Conservation (phyloP, 2,797 vertebrate genomes). For the Schizothorax lantsangensis region DNA sequence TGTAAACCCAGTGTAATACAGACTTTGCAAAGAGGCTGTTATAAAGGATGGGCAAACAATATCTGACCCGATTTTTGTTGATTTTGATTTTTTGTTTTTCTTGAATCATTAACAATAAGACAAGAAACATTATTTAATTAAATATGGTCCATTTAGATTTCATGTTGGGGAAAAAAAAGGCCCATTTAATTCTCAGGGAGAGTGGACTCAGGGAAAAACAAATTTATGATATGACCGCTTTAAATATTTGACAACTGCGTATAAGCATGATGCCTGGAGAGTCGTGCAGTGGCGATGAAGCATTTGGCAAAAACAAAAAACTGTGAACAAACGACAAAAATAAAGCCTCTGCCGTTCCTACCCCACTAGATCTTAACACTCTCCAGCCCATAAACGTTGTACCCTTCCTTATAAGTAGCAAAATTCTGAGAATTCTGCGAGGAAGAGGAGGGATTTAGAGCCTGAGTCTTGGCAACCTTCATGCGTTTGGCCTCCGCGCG, state of each 20-base stretch:
- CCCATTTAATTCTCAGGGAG: background rate
- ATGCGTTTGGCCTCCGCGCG: constrained; percentile 95
- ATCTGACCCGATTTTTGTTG: background rate
- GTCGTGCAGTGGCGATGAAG: constrained; percentile 46
- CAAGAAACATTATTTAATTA: background rate
- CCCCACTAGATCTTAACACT: constrained; percentile 99
- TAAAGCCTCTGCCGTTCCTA: constrained; percentile 88
- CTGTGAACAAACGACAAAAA: constrained; percentile 59
- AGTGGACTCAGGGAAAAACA: background rate
- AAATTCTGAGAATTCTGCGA: constrained; percentile 97
- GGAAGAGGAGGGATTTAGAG: constrained; percentile 82
- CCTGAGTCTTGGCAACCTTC: constrained; percentile 95
- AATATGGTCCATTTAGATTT: background rate
- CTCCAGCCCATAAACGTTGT: constrained; percentile 99
- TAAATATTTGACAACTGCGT: constrained; percentile 43
- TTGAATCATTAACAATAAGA: background rate
- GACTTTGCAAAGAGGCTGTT: background rate
- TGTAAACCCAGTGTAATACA: background rate
- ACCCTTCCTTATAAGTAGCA: constrained; percentile 99
- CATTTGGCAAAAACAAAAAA: constrained; percentile 29
- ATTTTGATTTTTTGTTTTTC: too few species aligned
- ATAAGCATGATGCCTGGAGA: constrained; percentile 12
- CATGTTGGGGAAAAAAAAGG: background rate
- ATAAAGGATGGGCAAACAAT: background rate
- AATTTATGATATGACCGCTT: constrained; percentile 28